phyloP scores from a whole-genome alignment of 2,113 vertebrate species.

The Marmota flaviventris region DNA sequence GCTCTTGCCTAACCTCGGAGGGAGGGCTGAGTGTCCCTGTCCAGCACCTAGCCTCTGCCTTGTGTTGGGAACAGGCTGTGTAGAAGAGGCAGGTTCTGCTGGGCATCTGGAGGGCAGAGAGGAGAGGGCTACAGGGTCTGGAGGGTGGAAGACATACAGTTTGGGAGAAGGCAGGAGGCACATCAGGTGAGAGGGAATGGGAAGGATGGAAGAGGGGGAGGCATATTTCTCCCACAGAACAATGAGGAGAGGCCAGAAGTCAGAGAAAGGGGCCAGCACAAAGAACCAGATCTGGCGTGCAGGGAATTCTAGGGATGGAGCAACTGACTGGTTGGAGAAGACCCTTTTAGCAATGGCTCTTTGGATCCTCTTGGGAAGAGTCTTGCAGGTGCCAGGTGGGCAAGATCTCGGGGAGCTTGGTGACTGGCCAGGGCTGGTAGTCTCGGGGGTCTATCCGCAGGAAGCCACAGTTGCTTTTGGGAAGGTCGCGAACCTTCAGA shows the following conservation, averaged over 20 bases:
- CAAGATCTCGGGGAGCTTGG: background rate
- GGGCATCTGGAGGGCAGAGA: background rate
- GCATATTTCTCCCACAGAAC: background rate
- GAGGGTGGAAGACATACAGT: background rate
- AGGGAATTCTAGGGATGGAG: background rate
- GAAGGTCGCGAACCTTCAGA: background rate
- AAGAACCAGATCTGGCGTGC: background rate
- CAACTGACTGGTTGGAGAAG: background rate
- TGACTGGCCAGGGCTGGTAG: background rate
- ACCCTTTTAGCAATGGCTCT: background rate
- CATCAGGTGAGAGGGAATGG: background rate
- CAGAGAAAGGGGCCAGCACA: background rate
- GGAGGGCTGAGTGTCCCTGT: background rate
- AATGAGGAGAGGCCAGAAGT: background rate
- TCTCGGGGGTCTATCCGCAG: background rate
- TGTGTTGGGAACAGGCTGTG: background rate
- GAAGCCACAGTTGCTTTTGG: background rate
- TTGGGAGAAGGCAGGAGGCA: background rate
- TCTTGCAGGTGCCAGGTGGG: fast-evolving
- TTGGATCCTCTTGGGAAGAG: background rate
- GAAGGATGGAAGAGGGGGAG: background rate
- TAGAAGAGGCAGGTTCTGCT: background rate
- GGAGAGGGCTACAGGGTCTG: background rate
- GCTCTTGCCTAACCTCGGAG: background rate
- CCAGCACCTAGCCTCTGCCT: background rate